These are phyloP conservation scores for Brachionichthys hirsutus DNA, from an alignment of 2,113 vertebrate genomes.

Conservation along the genomic window DNA sequence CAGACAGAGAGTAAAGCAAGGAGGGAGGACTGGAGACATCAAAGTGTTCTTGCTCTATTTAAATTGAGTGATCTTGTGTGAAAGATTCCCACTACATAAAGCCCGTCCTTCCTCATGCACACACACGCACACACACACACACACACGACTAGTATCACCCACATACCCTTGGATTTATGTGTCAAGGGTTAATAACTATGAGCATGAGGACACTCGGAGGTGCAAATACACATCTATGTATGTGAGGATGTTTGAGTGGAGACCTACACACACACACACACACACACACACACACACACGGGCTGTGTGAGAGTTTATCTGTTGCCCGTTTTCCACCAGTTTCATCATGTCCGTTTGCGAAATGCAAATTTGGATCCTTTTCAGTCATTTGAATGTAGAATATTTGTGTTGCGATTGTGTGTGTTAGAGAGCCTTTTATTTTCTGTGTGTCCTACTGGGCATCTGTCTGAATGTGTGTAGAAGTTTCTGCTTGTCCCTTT, in stretches of 20 bases:
- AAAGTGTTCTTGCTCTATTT: constrained; percentile 68
- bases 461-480: not conserved
- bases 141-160: constrained; percentile 58
- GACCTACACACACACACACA: constrained; percentile 10
- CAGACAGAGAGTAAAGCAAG: constrained; percentile 31
- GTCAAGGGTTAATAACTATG: constrained; percentile 69
- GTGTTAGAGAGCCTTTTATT: too few relatives aligned
- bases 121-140: constrained; percentile 46
- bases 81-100: constrained; percentile 70
- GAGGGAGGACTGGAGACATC: constrained; percentile 61
- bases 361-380: constrained; percentile 40
- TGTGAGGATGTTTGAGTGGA: not conserved
- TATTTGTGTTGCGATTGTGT: not conserved
- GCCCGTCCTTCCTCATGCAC: constrained; percentile 45
- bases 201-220: constrained; percentile 38
- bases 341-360: constrained; percentile 54
- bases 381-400: constrained; percentile 1
- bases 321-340: constrained; percentile 49
- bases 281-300: constrained; percentile 1
- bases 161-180: constrained; percentile 60
- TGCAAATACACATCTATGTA: constrained; percentile 18
- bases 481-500: not conserved
- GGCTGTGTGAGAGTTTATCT: constrained; percentile 28
- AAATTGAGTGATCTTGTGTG: constrained; percentile 71
- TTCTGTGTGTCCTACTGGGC: constrained; percentile 5